Percentiles rank a stretch among this genome's conserved stretches.
These are phyloP conservation scores for Microtus richardsoni DNA, from an alignment of 2,113 vertebrate genomes.

Conservation along the genomic window DNA sequence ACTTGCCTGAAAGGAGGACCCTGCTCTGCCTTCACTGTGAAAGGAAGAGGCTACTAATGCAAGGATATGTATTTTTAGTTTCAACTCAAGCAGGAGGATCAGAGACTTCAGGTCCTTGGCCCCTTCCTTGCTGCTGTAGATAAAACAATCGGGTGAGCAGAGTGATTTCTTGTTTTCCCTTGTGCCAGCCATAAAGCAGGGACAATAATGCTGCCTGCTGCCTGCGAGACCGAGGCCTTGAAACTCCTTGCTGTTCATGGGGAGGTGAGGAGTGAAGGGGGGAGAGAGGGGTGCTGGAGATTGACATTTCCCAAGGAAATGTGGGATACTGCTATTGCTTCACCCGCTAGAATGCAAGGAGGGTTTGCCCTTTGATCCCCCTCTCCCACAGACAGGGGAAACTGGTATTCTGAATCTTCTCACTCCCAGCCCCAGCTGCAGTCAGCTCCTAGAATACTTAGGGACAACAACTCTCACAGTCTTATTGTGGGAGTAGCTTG, in stretches of 20 bases:
- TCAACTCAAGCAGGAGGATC: slow-evolving; percentile 47
- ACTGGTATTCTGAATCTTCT: neutral
- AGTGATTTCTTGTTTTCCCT: neutral
- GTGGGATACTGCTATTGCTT: neutral
- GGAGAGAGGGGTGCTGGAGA: neutral
- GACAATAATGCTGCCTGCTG: neutral
- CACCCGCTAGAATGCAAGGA: neutral
- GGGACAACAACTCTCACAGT: neutral
- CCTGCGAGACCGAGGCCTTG: neutral
- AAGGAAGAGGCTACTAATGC: neutral
- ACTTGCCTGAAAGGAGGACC: neutral
- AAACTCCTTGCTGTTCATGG: accelerated
- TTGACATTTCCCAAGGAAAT: neutral
- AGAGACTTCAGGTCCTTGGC: slow-evolving; percentile 46
- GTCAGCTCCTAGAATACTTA: neutral
- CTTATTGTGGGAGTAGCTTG: neutral
- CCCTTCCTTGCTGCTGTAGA: neutral
- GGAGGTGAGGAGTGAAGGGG: neutral
- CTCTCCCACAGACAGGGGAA: neutral
- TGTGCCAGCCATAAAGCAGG: neutral
- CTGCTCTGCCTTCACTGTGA: neutral
- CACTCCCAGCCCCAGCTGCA: neutral
- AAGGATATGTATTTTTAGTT: slow-evolving; percentile 11
- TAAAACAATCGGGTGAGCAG: neutral
- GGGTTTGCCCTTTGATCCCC: neutral